phyloP scores from a whole-genome alignment of 2,113 vertebrate genomes.

The Galbula dea region DNA sequence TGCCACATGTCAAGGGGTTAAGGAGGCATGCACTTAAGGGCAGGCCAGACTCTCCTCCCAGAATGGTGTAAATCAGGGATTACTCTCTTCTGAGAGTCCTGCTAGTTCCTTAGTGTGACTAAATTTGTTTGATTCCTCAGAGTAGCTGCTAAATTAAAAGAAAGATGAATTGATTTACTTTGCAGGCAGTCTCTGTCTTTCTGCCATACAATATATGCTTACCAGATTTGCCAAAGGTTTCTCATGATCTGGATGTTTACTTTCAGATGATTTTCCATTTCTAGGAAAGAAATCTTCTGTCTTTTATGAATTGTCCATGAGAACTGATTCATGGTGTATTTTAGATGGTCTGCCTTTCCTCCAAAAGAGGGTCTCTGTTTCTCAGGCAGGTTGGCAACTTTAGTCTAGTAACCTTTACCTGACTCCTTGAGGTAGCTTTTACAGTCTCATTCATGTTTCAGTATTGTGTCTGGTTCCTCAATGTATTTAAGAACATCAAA shows the following conservation, averaged over 20 bases:
- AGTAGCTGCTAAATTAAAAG: background rate
- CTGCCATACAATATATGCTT: background rate
- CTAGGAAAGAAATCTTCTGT: background rate
- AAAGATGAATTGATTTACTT: background rate
- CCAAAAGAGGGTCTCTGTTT: background rate
- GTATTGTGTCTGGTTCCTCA: background rate
- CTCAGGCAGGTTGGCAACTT: background rate
- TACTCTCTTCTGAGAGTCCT: background rate
- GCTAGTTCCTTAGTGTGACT: too few relatives aligned
- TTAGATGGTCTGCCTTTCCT: background rate
- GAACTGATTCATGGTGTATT: background rate
- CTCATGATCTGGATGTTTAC: background rate
- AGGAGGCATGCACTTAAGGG: constrained; percentile 8
- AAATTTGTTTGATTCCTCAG: background rate
- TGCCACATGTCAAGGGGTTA: constrained; percentile 33
- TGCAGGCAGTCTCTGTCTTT: background rate
- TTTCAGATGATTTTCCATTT: background rate
- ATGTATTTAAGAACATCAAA: background rate
- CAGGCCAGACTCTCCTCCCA: background rate
- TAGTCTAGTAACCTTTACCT: background rate
- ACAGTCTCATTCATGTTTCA: background rate
- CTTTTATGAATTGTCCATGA: background rate
- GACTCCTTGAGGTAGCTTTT: background rate
- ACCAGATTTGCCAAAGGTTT: background rate
- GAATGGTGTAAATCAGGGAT: background rate